phyloP scores from a whole-genome alignment of 1,140 invertebrate genomes.

The Orchestia grillus region DNA sequence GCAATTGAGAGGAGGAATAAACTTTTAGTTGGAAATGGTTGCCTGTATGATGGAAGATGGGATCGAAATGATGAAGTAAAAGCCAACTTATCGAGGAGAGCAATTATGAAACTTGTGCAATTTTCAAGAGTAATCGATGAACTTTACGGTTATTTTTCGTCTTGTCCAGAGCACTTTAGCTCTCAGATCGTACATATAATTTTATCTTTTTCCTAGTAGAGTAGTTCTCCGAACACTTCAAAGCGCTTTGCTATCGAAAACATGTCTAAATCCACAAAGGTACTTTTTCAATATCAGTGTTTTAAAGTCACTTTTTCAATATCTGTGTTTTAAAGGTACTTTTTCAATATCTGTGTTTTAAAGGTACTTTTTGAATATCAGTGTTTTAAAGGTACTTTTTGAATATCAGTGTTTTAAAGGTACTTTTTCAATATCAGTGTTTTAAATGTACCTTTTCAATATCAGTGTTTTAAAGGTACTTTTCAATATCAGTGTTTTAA shows the following conservation, averaged over 20 bases:
- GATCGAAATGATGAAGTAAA: neutral
- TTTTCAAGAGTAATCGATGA: neutral
- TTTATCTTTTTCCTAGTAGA: neutral
- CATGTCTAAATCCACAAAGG: neutral
- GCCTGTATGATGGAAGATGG: neutral
- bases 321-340: no score
- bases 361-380: no score
- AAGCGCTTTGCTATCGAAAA: neutral
- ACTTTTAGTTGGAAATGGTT: neutral
- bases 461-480: no score
- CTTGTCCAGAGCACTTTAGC: neutral
- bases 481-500: no score
- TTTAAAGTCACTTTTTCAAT: no score
- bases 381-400: no score
- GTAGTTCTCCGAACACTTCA: neutral
- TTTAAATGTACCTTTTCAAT: no score
- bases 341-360: no score
- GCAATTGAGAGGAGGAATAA: neutral
- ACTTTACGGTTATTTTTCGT: neutral
- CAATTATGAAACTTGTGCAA: neutral
- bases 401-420: no score
- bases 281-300: no score
- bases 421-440: no score
- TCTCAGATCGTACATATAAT: neutral
- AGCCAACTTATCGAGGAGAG: neutral